Percentiles rank a stretch among this genome's conserved stretches.
Evolutionary conservation across 2,113 vertebrate species (phyloP).

Genomic region (Xiphias gladius): DNA sequence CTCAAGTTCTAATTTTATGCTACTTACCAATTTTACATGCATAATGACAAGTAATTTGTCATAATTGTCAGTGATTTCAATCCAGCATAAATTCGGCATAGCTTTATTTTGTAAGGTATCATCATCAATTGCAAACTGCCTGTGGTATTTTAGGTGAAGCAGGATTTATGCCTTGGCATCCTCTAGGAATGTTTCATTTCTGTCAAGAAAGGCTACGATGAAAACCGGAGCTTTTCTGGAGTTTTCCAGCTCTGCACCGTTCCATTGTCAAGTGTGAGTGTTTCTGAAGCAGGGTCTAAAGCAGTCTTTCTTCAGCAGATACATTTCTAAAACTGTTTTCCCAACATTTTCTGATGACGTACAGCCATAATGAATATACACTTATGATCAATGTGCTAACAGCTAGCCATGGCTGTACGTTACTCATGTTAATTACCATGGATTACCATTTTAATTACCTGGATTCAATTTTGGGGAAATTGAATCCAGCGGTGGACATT

Average conservation of each 20-base stretch:
- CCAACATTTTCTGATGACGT: too few species aligned
- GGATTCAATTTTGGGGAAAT: too few species aligned
- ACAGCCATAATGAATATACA: too few species aligned
- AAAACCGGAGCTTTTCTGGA: neutral
- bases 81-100: neutral
- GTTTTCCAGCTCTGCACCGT: neutral
- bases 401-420: too few species aligned
- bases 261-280: neutral
- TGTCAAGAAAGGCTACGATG: neutral
- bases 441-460: too few species aligned
- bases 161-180: neutral
- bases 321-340: neutral
- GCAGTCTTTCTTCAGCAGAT: neutral
- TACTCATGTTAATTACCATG: too few species aligned
- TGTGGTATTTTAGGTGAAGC: neutral
- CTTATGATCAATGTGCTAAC: too few species aligned
- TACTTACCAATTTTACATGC: neutral
- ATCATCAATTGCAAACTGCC: neutral
- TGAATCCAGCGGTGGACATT: too few species aligned
- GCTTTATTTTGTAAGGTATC: neutral
- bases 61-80: neutral
- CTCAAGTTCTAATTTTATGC: neutral
- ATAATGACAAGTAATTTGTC: neutral
- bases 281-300: neutral
- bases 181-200: neutral